phyloP scores from a whole-genome alignment of 2,888 invertebrate species.

The Campoletis raptor region DNA sequence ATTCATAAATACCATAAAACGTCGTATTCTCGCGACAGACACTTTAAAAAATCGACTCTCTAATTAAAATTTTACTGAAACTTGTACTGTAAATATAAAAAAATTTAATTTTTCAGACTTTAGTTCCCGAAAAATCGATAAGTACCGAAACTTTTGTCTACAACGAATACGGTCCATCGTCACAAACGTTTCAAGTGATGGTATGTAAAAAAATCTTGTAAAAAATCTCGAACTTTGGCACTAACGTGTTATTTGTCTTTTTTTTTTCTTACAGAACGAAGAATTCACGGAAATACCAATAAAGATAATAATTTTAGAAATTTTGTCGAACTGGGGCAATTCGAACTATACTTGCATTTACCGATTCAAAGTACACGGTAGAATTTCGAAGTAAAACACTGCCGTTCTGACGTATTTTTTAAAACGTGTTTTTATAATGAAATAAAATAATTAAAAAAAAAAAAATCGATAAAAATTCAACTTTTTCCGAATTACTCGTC shows the following conservation, averaged over 20 bases:
- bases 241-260: background rate
- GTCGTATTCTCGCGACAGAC: too few species aligned
- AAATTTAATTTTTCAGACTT: conserved; percentile 70
- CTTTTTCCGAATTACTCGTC: background rate
- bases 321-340: conserved; percentile 80
- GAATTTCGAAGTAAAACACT: conserved; percentile 60
- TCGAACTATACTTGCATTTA: conserved; percentile 79
- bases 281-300: conserved; percentile 71
- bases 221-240: background rate
- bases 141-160: conserved; percentile 75
- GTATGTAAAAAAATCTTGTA: conserved; percentile 65
- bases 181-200: conserved; percentile 76
- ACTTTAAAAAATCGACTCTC: too few species aligned
- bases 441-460: conserved; percentile 24
- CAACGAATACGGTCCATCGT: conserved; percentile 72
- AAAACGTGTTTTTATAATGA: background rate
- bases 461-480: conserved; percentile 1
- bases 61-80: too few species aligned
- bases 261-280: conserved; percentile 69
- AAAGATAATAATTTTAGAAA: conserved; percentile 75
- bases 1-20: background rate
- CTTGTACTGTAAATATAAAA: background rate
- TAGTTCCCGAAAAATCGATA: conserved; percentile 69
- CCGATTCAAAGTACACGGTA: conserved; percentile 79
- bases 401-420: background rate